Evolutionary conservation across 2,113 vertebrate genomes (phyloP), one percentile per base, ranked within the genome.

Genomic region (Megaceryle maxima): DNA sequence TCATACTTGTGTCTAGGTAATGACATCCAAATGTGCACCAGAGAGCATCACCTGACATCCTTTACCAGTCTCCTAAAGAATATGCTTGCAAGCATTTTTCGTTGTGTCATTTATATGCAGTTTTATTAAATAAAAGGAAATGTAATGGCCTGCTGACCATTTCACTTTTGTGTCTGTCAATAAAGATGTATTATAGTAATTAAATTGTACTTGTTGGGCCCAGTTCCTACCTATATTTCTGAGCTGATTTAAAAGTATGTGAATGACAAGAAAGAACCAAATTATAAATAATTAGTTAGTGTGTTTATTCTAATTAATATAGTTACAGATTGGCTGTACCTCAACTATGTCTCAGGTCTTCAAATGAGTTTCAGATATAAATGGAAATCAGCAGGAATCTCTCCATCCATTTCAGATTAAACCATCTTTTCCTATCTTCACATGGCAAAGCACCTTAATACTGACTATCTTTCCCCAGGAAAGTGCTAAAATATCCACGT

Each of bases 41-140:
- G 64, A 91, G 26, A 73, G 26, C 46, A 77, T 26, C 39, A 68
- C 20, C 63, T 87, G 57, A 67, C 37, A 77, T 63, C 56, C 33
- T 80, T 81, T 83, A 55, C 11, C 29, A 46, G 17, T 67, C 43
- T 79, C 63, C 62, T 60, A 44, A 74, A 82, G 72, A 74, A 78
- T 11, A 44, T 24, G 20, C 18, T 43, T 69, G 21, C 10, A 86
- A 81, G 28, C 18, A 86, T 77, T 96, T 95, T 92, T 78, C 83
- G 84, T 59, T 63, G 21, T 91, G 37, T 70, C 78, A 33, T 84
- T 90, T 88, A 89, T 62, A 63, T 66, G 9, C 29, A 70, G 43
- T 94, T 96, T 92, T 86, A 94, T 95, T 90, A 94, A 95, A 92
- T 90, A 84, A 94, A 37, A 95, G 53, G 46, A 92, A 91, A 59